These are phyloP conservation scores for Drosophila mercatorum DNA, from an alignment of 2,888 invertebrate species.

Conservation along the genomic window DNA sequence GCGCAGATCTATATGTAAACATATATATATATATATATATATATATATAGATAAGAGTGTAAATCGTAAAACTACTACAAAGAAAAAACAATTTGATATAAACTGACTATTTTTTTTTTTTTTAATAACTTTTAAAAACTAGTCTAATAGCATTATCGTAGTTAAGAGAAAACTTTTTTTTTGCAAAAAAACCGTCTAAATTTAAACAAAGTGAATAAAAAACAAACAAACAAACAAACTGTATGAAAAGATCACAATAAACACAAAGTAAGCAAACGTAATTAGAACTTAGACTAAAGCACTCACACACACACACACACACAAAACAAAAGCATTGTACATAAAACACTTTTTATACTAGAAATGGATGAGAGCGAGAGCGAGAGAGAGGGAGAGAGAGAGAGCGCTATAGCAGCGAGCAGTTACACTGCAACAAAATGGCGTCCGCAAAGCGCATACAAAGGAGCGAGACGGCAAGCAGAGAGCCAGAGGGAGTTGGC, in stretches of 20 bases:
- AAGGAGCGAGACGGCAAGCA: constrained; percentile 17
- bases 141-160: constrained; percentile 71
- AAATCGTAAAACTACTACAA: constrained; percentile 3
- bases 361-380: not conserved
- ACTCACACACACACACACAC: not conserved
- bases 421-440: constrained; percentile 29
- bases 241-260: constrained; percentile 28
- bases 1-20: not conserved
- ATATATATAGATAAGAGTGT: not conserved
- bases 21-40: not conserved
- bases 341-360: constrained; percentile 10
- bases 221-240: not conserved
- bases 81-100: constrained; percentile 6
- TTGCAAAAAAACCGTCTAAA: constrained; percentile 33
- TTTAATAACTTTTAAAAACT: constrained; percentile 61
- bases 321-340: not conserved
- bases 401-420: not conserved
- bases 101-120: constrained; percentile 45
- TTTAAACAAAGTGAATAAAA: constrained; percentile 28
- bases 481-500: not conserved
- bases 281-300: not conserved
- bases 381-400: not conserved
- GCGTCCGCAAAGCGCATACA: constrained; percentile 34
- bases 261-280: constrained; percentile 14
- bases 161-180: constrained; percentile 58